These are phyloP conservation scores for Cheiracanthium punctorium DNA, from an alignment of 2,888 invertebrate genomes.

Conservation along the genomic window DNA sequence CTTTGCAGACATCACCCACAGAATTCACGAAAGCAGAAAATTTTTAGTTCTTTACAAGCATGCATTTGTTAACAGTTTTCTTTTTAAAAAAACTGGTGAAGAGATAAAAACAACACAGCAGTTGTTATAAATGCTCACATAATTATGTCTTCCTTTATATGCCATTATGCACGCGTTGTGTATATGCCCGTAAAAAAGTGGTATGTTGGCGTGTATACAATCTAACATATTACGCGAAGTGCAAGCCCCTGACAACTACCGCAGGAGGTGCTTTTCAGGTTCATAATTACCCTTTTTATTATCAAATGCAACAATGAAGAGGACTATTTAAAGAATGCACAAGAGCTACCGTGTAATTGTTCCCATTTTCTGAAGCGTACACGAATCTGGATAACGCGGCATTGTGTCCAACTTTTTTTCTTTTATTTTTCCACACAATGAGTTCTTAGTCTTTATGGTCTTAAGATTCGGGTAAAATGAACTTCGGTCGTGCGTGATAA, in stretches of 20 bases:
- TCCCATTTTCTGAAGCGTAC: constrained; percentile 10
- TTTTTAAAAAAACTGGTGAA: too few relatives aligned
- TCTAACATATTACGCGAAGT: neutral
- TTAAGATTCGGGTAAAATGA: neutral
- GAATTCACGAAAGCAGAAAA: too few relatives aligned
- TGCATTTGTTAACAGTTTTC: too few relatives aligned
- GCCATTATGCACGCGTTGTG: too few relatives aligned
- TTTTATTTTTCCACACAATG: neutral
- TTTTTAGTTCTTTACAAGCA: too few relatives aligned
- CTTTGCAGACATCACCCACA: too few relatives aligned
- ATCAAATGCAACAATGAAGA: neutral
- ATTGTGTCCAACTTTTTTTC: neutral
- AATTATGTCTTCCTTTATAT: too few relatives aligned
- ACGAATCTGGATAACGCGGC: neutral
- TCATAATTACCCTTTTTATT: neutral
- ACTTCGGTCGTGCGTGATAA: neutral
- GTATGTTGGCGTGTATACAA: neutral
- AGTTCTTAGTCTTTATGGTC: neutral
- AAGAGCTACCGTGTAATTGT: constrained; percentile 4
- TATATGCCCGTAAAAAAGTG: too few relatives aligned
- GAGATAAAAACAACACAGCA: too few relatives aligned
- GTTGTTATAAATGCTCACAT: too few relatives aligned
- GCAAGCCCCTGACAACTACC: neutral
- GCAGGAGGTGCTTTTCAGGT: neutral
- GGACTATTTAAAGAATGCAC: neutral